Evolutionary conservation across 2,797 vertebrate genomes (phyloP).

Genomic region (Syngnathus rostellatus): DNA sequence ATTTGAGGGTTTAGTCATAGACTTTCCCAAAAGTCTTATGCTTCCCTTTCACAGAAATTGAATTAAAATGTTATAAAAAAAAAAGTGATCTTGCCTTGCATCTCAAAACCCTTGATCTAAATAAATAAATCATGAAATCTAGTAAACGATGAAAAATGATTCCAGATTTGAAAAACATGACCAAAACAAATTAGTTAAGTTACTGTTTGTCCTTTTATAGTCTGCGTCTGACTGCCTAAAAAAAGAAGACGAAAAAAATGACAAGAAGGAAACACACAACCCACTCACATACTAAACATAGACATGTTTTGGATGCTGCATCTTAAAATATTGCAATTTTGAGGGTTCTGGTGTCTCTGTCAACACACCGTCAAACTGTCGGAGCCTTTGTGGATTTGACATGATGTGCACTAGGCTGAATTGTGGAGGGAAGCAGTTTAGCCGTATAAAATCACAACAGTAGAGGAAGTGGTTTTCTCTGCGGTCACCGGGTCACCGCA

Average conservation of each 20-base stretch:
- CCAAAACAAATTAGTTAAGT: conserved; percentile 16
- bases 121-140: neutral
- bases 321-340: conserved; percentile 47
- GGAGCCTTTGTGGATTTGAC: conserved; percentile 36
- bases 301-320: conserved; percentile 28
- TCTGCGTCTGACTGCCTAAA: conserved; percentile 21
- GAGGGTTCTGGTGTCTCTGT: conserved; percentile 47
- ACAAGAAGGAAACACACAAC: conserved; percentile 21
- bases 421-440: conserved; percentile 21
- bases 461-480: conserved; percentile 61
- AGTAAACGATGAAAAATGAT: neutral
- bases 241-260: neutral
- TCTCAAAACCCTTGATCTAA: neutral
- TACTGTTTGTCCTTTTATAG: conserved; percentile 20
- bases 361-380: conserved; percentile 42
- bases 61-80: too few relatives aligned
- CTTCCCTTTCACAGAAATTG: too few relatives aligned
- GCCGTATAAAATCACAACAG: conserved; percentile 59
- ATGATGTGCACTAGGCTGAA: conserved; percentile 34
- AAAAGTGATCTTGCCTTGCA: too few relatives aligned
- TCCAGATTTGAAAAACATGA: neutral
- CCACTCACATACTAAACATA: conserved; percentile 51
- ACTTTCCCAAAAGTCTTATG: too few relatives aligned
- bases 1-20: too few relatives aligned
- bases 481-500: conserved; percentile 61